These are phyloP conservation scores for Phortica magna DNA, from an alignment of 2,888 invertebrate species.

Conservation along the genomic window DNA sequence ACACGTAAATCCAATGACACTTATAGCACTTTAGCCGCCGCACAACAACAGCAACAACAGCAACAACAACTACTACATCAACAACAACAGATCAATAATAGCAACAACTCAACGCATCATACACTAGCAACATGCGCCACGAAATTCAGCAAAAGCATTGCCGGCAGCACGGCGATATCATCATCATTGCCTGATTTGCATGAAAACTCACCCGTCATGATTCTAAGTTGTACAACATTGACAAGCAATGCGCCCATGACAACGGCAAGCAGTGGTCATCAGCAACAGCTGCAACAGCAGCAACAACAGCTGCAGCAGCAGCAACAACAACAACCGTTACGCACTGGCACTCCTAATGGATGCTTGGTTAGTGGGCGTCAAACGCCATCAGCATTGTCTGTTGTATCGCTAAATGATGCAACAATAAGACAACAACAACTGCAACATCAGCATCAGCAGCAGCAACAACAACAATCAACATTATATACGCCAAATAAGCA, in stretches of 20 bases:
- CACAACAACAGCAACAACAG: constrained; percentile 52
- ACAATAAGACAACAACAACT: constrained; percentile 45
- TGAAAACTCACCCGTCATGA: constrained; percentile 77
- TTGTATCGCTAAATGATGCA: constrained; percentile 68
- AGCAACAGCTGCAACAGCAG: constrained; percentile 38
- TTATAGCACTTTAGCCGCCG: constrained; percentile 63
- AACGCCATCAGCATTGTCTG: constrained; percentile 69
- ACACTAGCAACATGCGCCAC: constrained; percentile 61
- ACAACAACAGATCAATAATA: constrained; percentile 40
- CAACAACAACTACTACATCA: constrained; percentile 42
- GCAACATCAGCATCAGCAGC: constrained; percentile 49
- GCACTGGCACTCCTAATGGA: constrained; percentile 61
- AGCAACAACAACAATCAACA: constrained; percentile 54
- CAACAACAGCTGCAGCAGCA: constrained; percentile 42
- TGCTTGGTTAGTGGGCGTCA: constrained; percentile 67
- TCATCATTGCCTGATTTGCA: constrained; percentile 77
- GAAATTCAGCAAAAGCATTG: constrained; percentile 67
- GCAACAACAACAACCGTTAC: constrained; percentile 56
- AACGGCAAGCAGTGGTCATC: constrained; percentile 41
- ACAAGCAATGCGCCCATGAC: constrained; percentile 61
- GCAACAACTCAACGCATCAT: constrained; percentile 37
- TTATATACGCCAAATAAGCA: constrained; percentile 60
- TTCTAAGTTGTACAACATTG: constrained; percentile 76
- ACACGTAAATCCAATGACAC: constrained; percentile 77
- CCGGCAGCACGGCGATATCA: constrained; percentile 71